A percentile compares a stretch with the other conserved stretches of the same genome.
Evolutionary conservation across 2,888 invertebrate species (phyloP).

Genomic region (Glaucopsyche alexis): DNA sequence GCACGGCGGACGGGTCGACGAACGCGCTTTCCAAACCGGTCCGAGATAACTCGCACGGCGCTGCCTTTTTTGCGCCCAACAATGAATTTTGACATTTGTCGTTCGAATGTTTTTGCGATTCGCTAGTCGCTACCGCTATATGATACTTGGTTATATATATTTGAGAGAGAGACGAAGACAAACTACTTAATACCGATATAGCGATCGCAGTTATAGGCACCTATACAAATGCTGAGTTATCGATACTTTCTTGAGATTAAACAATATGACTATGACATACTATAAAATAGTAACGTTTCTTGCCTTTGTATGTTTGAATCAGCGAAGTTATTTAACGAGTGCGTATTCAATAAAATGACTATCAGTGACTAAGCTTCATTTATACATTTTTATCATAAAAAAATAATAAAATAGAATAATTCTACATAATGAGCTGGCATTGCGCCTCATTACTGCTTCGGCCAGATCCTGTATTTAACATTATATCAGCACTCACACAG

Average conservation of each 20-base stretch:
- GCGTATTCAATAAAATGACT: neutral
- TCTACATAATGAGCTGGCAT: constrained; percentile 10
- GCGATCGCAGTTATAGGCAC: too few relatives aligned
- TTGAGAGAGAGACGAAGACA: too few relatives aligned
- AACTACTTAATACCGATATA: too few relatives aligned
- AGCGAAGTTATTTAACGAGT: too few relatives aligned
- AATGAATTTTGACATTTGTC: constrained; percentile 29
- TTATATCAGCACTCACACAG: neutral
- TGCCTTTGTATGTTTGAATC: too few relatives aligned
- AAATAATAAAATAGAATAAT: neutral
- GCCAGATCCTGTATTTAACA: constrained; percentile 13
- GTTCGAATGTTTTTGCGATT: constrained; percentile 17
- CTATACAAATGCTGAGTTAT: too few relatives aligned
- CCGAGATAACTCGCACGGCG: constrained; percentile 54
- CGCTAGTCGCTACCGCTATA: neutral
- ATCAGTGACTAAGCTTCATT: neutral
- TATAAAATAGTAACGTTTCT: too few relatives aligned
- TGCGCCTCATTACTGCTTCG: neutral
- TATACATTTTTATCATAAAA: neutral
- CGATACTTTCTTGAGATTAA: too few relatives aligned
- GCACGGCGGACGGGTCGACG: constrained; percentile 52
- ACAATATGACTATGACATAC: too few relatives aligned
- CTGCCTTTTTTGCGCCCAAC: constrained; percentile 37
- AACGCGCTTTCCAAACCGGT: constrained; percentile 72
- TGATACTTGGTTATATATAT: too few relatives aligned